Evolutionary conservation across 2,113 vertebrate genomes (phyloP).

Genomic region (Promerops cafer): DNA sequence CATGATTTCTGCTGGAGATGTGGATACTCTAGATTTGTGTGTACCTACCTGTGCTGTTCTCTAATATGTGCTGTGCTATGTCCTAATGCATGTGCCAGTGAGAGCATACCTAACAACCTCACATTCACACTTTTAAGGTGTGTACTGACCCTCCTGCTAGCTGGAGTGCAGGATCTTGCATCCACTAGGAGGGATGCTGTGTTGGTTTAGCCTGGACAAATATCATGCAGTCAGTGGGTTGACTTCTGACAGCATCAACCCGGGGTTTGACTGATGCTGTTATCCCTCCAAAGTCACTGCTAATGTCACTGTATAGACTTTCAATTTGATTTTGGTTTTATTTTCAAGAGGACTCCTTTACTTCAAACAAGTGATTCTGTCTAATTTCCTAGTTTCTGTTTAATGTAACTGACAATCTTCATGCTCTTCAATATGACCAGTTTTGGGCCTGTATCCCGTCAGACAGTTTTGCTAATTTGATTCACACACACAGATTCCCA

Average conservation of each 20-base stretch:
- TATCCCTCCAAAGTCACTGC: not conserved
- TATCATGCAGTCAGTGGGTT: not conserved
- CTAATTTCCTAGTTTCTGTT: not conserved
- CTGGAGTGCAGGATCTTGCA: not conserved
- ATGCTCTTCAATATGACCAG: not conserved
- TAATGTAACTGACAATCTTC: not conserved
- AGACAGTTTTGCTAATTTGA: not conserved
- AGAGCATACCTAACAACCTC: not conserved
- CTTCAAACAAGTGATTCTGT: not conserved
- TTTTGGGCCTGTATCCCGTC: not conserved
- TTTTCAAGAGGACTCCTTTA: not conserved
- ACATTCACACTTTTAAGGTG: fast-evolving
- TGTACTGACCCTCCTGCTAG: not conserved
- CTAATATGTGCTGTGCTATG: not conserved
- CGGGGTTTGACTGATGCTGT: not conserved
- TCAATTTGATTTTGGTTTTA: not conserved
- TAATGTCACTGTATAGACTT: not conserved
- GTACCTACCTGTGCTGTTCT: not conserved
- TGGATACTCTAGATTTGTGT: not conserved
- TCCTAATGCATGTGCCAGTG: not conserved
- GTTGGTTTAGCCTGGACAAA: not conserved
- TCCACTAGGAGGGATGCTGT: not conserved
- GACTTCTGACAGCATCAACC: not conserved
- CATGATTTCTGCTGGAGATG: not conserved
- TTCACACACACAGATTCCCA: not conserved